These are phyloP conservation scores for Abrostola tripartita DNA, from an alignment of 2,888 invertebrate genomes.

Conservation along the genomic window DNA sequence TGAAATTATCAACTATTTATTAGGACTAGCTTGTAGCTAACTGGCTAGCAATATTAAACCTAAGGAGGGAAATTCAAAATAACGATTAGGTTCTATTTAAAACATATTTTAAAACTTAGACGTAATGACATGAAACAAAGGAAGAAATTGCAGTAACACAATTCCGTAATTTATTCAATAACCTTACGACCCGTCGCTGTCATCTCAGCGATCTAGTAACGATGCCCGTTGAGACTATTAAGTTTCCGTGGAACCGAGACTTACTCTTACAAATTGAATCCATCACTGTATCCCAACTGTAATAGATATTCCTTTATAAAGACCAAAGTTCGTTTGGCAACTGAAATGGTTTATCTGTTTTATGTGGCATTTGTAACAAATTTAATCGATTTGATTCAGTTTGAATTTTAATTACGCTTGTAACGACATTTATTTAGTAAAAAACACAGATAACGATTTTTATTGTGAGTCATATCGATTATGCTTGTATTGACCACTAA, in stretches of 20 bases:
- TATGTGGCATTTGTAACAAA: neutral
- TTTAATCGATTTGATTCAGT: neutral
- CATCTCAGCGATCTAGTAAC: slow-evolving; percentile 37
- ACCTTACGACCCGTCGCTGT: slow-evolving; percentile 34
- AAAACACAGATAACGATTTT: too few species aligned
- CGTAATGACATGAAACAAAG: neutral
- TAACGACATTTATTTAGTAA: too few species aligned
- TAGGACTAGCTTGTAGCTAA: too few species aligned
- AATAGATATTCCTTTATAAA: slow-evolving; percentile 28
- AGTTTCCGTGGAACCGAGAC: slow-evolving; percentile 42
- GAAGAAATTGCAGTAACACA: slow-evolving; percentile 11
- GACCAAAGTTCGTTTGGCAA: slow-evolving; percentile 4
- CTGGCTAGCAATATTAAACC: too few species aligned
- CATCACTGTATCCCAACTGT: slow-evolving; percentile 35
- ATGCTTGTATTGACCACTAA: too few species aligned
- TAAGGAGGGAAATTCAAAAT: too few species aligned
- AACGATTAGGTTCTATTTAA: too few species aligned
- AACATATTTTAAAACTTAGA: too few species aligned
- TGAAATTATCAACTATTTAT: too few species aligned
- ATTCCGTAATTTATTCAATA: slow-evolving; percentile 46
- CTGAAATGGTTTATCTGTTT: neutral
- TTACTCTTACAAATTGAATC: slow-evolving; percentile 53
- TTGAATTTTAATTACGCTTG: too few species aligned
- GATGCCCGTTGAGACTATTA: slow-evolving; percentile 53
- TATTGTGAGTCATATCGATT: too few species aligned